Evolutionary conservation across 2,888 invertebrate species (phyloP), one percentile per base, ranked within the genome.

Genomic region (Invenusta paracnida): DNA sequence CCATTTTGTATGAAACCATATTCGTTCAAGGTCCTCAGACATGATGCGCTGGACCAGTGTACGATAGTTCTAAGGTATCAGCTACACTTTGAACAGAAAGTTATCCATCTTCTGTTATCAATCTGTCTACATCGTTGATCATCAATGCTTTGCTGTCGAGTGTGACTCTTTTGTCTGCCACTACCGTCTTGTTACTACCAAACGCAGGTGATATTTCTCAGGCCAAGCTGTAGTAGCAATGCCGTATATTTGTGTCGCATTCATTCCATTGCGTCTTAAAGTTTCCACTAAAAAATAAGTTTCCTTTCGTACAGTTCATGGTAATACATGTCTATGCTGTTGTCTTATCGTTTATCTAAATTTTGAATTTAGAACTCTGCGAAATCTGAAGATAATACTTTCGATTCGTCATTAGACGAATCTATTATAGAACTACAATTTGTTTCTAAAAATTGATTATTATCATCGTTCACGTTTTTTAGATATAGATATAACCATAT

Each of bases 21-120:
- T 73, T 73, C 73, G 73, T 73, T 73, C 27, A 73, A 73, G 73
- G 73, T 73, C 73, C 73, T n/a, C 73, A 23, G 73, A 73, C 73
- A 73, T 13, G 73, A 73, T 73, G 25, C 17, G 25, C 73, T 73
- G 23, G 73, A 73, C 25, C 23, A 73, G 73, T 73, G 73, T 73
- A 23, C 73, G 73, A 73, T 73, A 73, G 11, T 25, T 73, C 73
- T 73, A 13, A 73, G 17, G 73, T 23, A 73, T 73, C 17, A 5
- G 25, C 25, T 73, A 73, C 23, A n/a, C 17, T 48, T 48, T 48
- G 48, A 48, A 48, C 48, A 48, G 48, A 11, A 48, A 48, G 48
- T 48, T 5, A 48, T n/a, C 48, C 48, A 48, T 48, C 48, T 48
- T 48, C 5, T 48, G 48, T 48, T 48, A 48, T 48, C 48, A 48